A percentile compares a stretch with the other conserved stretches of the same genome.
Conservation (phyloP, 2,113 vertebrate species). For the Puntigrus tetrazona region DNA sequence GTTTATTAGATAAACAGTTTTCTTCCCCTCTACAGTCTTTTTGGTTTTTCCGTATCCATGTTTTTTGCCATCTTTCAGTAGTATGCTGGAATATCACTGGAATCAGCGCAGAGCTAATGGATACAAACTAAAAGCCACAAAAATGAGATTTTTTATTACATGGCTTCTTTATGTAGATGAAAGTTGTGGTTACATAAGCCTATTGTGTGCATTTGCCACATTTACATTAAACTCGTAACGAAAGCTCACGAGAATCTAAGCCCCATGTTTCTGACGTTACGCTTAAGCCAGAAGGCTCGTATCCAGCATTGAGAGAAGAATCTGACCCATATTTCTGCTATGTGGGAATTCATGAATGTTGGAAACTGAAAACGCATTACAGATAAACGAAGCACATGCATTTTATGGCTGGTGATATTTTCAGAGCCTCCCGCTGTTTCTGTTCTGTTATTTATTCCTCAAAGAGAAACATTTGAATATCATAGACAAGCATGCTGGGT, state of each 20-base stretch:
- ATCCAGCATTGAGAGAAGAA: conserved; percentile 10
- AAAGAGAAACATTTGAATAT: conserved; percentile 48
- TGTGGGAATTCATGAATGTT: conserved; percentile 21
- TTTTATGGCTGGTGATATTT: conserved; percentile 53
- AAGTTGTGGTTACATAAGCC: not conserved
- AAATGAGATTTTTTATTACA: not conserved
- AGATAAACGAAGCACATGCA: conserved; percentile 49
- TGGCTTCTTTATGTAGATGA: not conserved
- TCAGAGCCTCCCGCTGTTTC: conserved; percentile 14
- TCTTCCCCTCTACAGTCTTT: not conserved
- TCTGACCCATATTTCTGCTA: conserved; percentile 23
- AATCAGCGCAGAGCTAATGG: not conserved
- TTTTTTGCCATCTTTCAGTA: not conserved
- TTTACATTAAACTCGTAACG: conserved; percentile 1
- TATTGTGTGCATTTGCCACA: conserved; percentile 8
- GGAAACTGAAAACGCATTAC: conserved; percentile 50
- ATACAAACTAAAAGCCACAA: not conserved
- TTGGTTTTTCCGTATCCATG: not conserved
- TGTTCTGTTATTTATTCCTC: conserved; percentile 11
- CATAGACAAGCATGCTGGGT: conserved; percentile 36
- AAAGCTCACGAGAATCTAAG: not conserved
- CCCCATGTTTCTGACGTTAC: not conserved
- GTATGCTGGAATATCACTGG: not conserved
- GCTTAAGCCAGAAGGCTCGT: conserved; percentile 23
- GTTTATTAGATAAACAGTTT: not conserved